These are phyloP conservation scores for Argentina silus DNA, from an alignment of 2,797 vertebrate genomes.

Conservation along the genomic window DNA sequence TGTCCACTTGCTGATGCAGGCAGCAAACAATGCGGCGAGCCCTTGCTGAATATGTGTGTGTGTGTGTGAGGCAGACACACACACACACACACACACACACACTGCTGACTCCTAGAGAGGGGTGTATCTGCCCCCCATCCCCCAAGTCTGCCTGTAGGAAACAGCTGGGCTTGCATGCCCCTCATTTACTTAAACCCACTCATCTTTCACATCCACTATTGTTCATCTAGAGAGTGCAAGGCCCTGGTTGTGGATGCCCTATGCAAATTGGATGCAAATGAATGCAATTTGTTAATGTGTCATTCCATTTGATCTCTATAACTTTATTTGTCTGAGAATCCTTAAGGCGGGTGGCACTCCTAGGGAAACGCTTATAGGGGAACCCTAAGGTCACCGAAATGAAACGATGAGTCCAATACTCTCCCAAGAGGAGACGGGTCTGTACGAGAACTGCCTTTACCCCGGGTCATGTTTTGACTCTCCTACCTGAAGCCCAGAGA, in stretches of 20 bases:
- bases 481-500: background rate
- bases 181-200: slow-evolving; percentile 7
- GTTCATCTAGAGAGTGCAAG: background rate
- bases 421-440: background rate
- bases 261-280: background rate
- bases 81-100: background rate
- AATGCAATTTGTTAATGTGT: background rate
- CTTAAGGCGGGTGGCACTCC: background rate
- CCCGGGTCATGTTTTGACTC: background rate
- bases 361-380: too few relatives aligned
- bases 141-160: background rate
- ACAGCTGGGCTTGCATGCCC: background rate
- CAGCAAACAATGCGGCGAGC: background rate
- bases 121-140: background rate
- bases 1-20: slow-evolving; percentile 70
- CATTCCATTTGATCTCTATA: background rate
- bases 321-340: background rate
- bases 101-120: background rate
- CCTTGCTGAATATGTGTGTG: background rate
- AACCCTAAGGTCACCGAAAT: too few relatives aligned
- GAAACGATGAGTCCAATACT: background rate
- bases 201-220: background rate
- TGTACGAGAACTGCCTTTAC: background rate
- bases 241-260: background rate
- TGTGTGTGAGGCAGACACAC: background rate